Conservation (phyloP, 2,797 vertebrate species). For the Pangasius larnaudii region DNA sequence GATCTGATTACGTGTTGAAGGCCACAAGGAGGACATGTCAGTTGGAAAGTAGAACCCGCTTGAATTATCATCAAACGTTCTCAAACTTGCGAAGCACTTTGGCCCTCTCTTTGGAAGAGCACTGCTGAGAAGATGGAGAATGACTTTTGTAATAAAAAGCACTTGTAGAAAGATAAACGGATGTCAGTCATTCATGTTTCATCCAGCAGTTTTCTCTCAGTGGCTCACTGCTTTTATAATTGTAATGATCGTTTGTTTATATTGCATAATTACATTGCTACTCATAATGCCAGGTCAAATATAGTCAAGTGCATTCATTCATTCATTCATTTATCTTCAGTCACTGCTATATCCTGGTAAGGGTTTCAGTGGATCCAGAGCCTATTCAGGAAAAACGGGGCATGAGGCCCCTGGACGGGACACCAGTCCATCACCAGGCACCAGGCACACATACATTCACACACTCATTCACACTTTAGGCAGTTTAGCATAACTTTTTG, state of each 20-base stretch:
- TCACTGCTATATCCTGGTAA: not conserved
- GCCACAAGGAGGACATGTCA: slow-evolving; percentile 21
- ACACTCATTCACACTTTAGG: not conserved
- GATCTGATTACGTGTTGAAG: slow-evolving; percentile 33
- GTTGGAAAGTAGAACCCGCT: slow-evolving; percentile 10
- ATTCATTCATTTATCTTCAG: not conserved
- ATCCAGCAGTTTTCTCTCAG: not conserved
- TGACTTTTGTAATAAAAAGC: slow-evolving; percentile 30
- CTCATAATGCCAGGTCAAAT: slow-evolving; percentile 3
- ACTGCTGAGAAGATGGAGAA: slow-evolving; percentile 1
- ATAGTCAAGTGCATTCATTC: not conserved
- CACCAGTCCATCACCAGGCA: not conserved
- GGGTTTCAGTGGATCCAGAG: not conserved
- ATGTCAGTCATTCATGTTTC: slow-evolving; percentile 52
- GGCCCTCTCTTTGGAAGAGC: not conserved
- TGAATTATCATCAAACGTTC: slow-evolving; percentile 33
- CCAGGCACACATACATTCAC: not conserved
- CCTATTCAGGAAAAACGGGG: not conserved
- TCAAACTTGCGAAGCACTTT: slow-evolving; percentile 19
- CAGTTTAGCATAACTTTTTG: not conserved
- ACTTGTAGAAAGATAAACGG: slow-evolving; percentile 40
- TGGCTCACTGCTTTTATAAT: slow-evolving; percentile 11
- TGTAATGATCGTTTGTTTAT: not conserved
- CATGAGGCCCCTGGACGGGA: not conserved
- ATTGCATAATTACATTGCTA: slow-evolving; percentile 7